These are phyloP conservation scores for Neoascia interrupta DNA, from an alignment of 2,888 invertebrate genomes.

Conservation along the genomic window DNA sequence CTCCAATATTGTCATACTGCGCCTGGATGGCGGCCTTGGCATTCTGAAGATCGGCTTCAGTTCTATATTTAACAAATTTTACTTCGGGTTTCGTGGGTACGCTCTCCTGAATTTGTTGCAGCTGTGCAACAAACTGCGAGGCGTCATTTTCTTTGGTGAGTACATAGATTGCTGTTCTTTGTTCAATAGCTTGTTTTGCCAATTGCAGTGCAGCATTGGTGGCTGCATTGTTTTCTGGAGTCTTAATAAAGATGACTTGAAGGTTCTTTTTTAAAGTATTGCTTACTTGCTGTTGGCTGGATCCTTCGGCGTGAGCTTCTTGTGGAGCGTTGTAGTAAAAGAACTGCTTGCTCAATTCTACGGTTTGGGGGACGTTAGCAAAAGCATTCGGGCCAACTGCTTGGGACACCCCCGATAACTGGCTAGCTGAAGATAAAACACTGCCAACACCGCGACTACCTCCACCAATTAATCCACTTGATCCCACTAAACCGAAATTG, in stretches of 20 bases:
- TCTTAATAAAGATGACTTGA: slow-evolving; percentile 77
- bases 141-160: slow-evolving; percentile 76
- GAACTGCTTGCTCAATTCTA: slow-evolving; percentile 72
- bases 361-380: slow-evolving; percentile 36
- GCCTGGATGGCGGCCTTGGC: slow-evolving; percentile 70
- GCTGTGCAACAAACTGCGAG: slow-evolving; percentile 73
- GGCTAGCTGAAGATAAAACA: too few relatives aligned
- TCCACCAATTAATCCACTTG: background rate
- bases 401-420: too few relatives aligned
- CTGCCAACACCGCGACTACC: background rate
- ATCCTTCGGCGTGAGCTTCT: slow-evolving; percentile 70
- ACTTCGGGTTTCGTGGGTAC: slow-evolving; percentile 71
- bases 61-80: slow-evolving; percentile 71
- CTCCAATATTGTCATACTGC: slow-evolving; percentile 69
- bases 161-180: slow-evolving; percentile 78
- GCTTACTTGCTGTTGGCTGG: slow-evolving; percentile 48
- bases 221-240: slow-evolving; percentile 76
- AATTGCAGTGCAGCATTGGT: slow-evolving; percentile 75
- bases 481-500: too few relatives aligned
- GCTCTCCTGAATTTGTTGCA: slow-evolving; percentile 67
- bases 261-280: slow-evolving; percentile 73
- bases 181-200: slow-evolving; percentile 76
- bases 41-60: slow-evolving; percentile 67
- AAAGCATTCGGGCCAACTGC: slow-evolving; percentile 13
- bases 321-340: slow-evolving; percentile 74